Evolutionary conservation across 2,797 vertebrate genomes (phyloP).

Genomic region (Myotis vivesi): DNA sequence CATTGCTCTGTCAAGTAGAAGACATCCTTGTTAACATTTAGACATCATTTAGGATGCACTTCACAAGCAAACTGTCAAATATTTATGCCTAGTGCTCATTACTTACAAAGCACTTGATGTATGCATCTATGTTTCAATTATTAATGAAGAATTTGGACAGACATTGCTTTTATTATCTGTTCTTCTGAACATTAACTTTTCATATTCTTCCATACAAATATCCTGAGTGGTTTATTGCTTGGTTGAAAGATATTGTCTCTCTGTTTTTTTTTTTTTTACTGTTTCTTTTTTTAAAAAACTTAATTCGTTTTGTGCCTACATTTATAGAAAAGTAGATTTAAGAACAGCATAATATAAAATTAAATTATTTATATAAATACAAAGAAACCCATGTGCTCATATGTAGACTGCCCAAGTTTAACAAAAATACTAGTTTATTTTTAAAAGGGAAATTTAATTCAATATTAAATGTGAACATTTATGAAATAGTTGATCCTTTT

Average conservation of each 20-base stretch:
- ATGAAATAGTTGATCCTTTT: neutral
- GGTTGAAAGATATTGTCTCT: conserved; percentile 17
- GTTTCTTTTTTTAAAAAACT: neutral
- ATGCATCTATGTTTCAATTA: conserved; percentile 79
- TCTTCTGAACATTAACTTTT: conserved; percentile 79
- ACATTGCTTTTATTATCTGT: conserved; percentile 78
- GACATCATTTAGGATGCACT: conserved; percentile 82
- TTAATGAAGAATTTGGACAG: conserved; percentile 80
- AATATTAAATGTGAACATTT: neutral
- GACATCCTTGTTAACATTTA: conserved; percentile 82
- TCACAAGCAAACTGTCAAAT: conserved; percentile 82
- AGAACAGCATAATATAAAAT: conserved; percentile 34
- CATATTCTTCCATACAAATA: conserved; percentile 69
- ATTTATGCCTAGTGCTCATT: conserved; percentile 83
- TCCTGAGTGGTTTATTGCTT: conserved; percentile 46
- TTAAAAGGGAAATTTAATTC: neutral
- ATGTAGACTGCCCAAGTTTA: neutral
- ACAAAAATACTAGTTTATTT: conserved; percentile 29
- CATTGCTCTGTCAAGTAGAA: conserved; percentile 80
- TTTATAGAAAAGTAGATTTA: conserved; percentile 38
- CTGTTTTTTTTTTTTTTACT: neutral
- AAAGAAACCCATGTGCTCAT: neutral
- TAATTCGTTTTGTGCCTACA: conserved; percentile 44
- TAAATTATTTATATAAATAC: neutral
- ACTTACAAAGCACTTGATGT: conserved; percentile 81